A percentile compares a stretch with the other conserved stretches of the same genome.
phyloP scores from a whole-genome alignment of 2,888 invertebrate genomes.

The Caenorhabditis uteleia region DNA sequence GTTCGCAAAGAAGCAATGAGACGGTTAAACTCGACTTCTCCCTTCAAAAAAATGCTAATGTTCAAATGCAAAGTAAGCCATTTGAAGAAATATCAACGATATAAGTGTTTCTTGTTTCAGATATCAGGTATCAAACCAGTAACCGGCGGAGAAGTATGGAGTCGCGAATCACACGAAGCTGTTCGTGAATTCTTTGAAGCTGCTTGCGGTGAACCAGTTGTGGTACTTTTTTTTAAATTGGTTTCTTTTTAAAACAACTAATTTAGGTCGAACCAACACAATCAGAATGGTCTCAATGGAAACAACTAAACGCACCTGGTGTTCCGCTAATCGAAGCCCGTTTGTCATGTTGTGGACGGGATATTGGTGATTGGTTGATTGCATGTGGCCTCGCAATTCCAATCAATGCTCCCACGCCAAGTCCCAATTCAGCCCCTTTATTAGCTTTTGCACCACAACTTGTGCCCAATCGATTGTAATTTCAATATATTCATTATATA shows the following conservation, averaged over 20 bases:
- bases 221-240: conserved; percentile 27
- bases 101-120: conserved; percentile 10
- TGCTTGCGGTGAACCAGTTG: conserved; percentile 43
- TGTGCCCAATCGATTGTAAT: background rate
- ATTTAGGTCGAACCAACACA: conserved; percentile 43
- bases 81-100: background rate
- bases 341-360: conserved; percentile 49
- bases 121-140: conserved; percentile 51
- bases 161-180: conserved; percentile 52
- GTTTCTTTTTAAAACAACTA: background rate
- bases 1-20: conserved; percentile 46
- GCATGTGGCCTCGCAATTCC: conserved; percentile 47
- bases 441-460: conserved; percentile 18
- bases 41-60: conserved; percentile 58
- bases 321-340: conserved; percentile 53
- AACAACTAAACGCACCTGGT: conserved; percentile 53
- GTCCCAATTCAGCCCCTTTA: conserved; percentile 12
- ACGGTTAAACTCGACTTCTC: conserved; percentile 52
- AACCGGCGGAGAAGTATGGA: conserved; percentile 56
- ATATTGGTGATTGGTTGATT: conserved; percentile 57
- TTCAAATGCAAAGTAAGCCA: conserved; percentile 54
- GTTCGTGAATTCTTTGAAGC: conserved; percentile 54
- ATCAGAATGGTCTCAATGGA: conserved; percentile 46
- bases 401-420: conserved; percentile 12
- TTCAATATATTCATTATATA: conserved; percentile 4